These are phyloP conservation scores for Spea bombifrons DNA, from an alignment of 2,113 vertebrate genomes.

Conservation along the genomic window DNA sequence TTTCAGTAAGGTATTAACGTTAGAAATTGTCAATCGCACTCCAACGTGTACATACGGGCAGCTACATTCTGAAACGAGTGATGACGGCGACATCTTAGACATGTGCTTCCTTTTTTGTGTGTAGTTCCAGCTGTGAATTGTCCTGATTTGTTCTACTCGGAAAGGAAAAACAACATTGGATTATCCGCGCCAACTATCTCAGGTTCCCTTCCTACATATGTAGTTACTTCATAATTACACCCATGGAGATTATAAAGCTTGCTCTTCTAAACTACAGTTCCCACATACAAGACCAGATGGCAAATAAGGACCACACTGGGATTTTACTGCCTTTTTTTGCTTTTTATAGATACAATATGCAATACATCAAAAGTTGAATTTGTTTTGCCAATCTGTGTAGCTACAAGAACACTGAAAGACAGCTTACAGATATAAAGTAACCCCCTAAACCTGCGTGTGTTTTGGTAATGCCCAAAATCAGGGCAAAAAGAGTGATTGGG, in stretches of 20 bases:
- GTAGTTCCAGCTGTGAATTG: not conserved
- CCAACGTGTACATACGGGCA: too few relatives aligned
- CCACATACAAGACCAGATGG: conserved; percentile 3
- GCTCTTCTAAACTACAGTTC: not conserved
- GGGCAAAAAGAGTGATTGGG: too few relatives aligned
- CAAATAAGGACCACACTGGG: conserved; percentile 2
- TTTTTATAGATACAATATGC: not conserved
- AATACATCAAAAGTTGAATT: not conserved
- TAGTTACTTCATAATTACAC: conserved; percentile 6
- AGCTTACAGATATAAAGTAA: too few relatives aligned
- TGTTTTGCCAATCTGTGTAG: not conserved
- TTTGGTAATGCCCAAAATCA: too few relatives aligned
- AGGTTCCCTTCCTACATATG: not conserved
- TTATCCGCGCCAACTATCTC: not conserved
- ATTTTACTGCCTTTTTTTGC: not conserved
- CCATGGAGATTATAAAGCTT: conserved; percentile 5
- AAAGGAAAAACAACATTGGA: not conserved
- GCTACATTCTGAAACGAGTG: too few relatives aligned
- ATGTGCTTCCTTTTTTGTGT: not conserved
- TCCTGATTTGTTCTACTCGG: not conserved
- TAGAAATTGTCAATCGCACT: too few relatives aligned
- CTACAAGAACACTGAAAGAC: not conserved
- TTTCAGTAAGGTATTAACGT: too few relatives aligned
- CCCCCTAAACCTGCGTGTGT: too few relatives aligned
- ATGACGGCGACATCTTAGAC: too few relatives aligned